phyloP scores from a whole-genome alignment of 2,113 vertebrate species.

The Ptychochromis oligacanthus region DNA sequence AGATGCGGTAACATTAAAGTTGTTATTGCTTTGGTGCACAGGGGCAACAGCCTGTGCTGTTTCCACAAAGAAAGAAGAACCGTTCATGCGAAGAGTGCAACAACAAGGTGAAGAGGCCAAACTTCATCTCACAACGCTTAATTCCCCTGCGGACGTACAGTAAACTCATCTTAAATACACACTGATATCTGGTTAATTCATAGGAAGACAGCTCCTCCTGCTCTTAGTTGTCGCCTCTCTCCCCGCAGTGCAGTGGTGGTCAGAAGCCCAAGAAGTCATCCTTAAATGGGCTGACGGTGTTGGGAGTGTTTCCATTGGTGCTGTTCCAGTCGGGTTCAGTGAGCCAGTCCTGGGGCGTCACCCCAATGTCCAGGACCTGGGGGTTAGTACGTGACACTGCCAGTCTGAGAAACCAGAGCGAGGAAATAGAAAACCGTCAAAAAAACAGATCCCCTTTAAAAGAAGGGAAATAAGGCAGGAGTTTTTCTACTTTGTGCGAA shows the following conservation, averaged over 20 bases:
- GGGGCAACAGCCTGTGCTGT: neutral
- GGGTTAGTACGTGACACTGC: slow-evolving; percentile 92
- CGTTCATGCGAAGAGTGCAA: slow-evolving; percentile 21
- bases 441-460: neutral
- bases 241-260: slow-evolving; percentile 25
- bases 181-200: neutral
- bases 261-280: slow-evolving; percentile 61
- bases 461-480: neutral
- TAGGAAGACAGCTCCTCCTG: neutral
- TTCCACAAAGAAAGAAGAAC: neutral
- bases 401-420: slow-evolving; percentile 75
- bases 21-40: slow-evolving; percentile 65
- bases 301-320: slow-evolving; percentile 63
- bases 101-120: slow-evolving; percentile 24
- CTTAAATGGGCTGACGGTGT: slow-evolving; percentile 13
- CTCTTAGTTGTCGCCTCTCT: neutral
- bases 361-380: slow-evolving; percentile 90
- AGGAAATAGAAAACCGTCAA: neutral
- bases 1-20: neutral
- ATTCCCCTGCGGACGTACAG: slow-evolving; percentile 23
- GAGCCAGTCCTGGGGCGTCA: slow-evolving; percentile 85
- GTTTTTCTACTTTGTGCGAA: neutral
- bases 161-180: neutral
- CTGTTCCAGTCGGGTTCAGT: slow-evolving; percentile 80
- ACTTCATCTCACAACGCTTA: neutral